Evolutionary conservation across 2,888 invertebrate species (phyloP).

Genomic region (Phalangium opilio): DNA sequence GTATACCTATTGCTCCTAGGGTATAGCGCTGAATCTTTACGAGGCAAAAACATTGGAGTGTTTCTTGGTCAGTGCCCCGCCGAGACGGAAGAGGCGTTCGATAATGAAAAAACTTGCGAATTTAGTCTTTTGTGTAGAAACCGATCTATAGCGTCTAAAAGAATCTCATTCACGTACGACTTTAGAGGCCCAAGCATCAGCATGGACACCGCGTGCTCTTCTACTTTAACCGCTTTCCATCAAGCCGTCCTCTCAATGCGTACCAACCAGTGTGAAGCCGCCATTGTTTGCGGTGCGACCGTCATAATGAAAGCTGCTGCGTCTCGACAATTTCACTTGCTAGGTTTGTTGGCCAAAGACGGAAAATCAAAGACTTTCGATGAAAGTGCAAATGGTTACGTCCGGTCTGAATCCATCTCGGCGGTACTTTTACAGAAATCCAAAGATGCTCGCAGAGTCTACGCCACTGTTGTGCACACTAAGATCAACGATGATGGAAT

Average conservation of each 20-base stretch:
- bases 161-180: constrained; percentile 2
- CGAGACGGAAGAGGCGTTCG: constrained; percentile 35
- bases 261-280: constrained; percentile 48
- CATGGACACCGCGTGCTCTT: constrained; percentile 39
- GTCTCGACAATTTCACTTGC: constrained; percentile 36
- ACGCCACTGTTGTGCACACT: constrained; percentile 71
- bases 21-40: constrained; percentile 30
- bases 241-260: constrained; percentile 22
- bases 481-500: constrained; percentile 84
- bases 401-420: constrained; percentile 61
- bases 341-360: constrained; percentile 37
- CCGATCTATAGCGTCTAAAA: constrained; percentile 65
- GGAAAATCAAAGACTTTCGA: constrained; percentile 32
- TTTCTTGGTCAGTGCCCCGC: constrained; percentile 37
- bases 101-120: too few relatives aligned
- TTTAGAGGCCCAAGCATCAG: constrained; percentile 36
- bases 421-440: constrained; percentile 55
- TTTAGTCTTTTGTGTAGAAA: constrained; percentile 57
- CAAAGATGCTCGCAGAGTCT: constrained; percentile 56
- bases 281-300: constrained; percentile 37
- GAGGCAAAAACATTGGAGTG: constrained; percentile 36
- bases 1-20: too few relatives aligned
- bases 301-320: constrained; percentile 35
- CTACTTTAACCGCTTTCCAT: constrained; percentile 35
- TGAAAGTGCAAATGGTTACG: constrained; percentile 53